Evolutionary conservation across 2,113 vertebrate genomes (phyloP).

Genomic region (Apeltes quadracus): DNA sequence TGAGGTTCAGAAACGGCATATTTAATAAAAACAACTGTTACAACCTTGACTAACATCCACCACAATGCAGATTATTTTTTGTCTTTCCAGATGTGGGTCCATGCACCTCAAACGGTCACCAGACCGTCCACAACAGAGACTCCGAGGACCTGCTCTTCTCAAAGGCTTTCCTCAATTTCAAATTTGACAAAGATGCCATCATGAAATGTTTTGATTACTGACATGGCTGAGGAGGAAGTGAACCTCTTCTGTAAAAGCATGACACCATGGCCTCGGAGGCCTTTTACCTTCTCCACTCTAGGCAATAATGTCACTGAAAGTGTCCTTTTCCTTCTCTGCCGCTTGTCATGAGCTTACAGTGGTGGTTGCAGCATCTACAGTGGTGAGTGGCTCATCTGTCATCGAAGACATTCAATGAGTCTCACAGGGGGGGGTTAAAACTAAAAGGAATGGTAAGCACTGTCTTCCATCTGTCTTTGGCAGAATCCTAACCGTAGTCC

Average conservation of each 20-base stretch:
- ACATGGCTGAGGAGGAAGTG: slow-evolving; percentile 45
- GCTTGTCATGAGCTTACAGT: slow-evolving; percentile 3
- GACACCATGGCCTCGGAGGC: slow-evolving; percentile 56
- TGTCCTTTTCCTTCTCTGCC: slow-evolving; percentile 22
- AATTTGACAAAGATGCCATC: slow-evolving; percentile 93
- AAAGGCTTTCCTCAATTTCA: slow-evolving; percentile 92
- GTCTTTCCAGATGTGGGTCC: slow-evolving; percentile 64
- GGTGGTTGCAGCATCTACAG: too few species aligned
- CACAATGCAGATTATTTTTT: not conserved
- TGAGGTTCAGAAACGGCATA: not conserved
- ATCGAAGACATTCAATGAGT: not conserved
- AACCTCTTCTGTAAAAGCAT: slow-evolving; percentile 50
- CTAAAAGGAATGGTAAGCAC: not conserved
- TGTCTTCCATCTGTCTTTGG: not conserved
- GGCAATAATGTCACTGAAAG: slow-evolving; percentile 15
- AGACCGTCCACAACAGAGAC: slow-evolving; percentile 79
- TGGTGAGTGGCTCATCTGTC: not conserved
- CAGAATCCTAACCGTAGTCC: not conserved
- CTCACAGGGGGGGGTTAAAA: too few species aligned
- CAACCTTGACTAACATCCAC: not conserved
- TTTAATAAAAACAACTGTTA: not conserved
- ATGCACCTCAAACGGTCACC: slow-evolving; percentile 75
- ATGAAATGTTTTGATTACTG: slow-evolving; percentile 94
- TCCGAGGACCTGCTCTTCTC: slow-evolving; percentile 85
- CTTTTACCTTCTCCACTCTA: slow-evolving; percentile 7